Evolutionary conservation across 2,888 invertebrate species (phyloP).

Genomic region (Cistogaster globosa): DNA sequence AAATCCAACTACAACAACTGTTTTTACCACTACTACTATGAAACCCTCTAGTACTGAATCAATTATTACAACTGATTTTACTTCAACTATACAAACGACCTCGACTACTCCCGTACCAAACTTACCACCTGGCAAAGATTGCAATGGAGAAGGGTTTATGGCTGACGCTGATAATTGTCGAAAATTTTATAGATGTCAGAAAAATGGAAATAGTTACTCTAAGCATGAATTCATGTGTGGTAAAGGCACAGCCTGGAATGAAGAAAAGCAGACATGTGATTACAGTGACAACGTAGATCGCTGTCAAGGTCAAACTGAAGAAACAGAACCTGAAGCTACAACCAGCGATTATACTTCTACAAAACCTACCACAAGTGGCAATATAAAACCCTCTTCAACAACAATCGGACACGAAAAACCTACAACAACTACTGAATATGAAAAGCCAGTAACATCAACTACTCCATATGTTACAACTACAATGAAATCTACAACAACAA

Average conservation of each 20-base stretch:
- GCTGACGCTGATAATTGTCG: constrained; percentile 85
- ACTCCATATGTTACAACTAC: constrained; percentile 33
- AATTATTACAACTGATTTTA: constrained; percentile 53
- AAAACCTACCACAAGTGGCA: no score
- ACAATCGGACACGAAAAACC: constrained; percentile 40
- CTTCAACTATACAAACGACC: constrained; percentile 73
- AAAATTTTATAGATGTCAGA: constrained; percentile 86
- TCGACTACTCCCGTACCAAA: constrained; percentile 77
- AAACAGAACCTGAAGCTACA: constrained; percentile 81
- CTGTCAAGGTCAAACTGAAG: constrained; percentile 76
- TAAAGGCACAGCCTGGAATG: constrained; percentile 88
- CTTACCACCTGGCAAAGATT: constrained; percentile 83
- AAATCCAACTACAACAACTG: constrained; percentile 19
- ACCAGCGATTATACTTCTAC: not conserved
- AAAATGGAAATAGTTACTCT: constrained; percentile 82
- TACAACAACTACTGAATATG: constrained; percentile 38
- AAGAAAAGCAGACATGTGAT: constrained; percentile 85
- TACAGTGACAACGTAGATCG: constrained; percentile 82
- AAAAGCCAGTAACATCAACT: constrained; percentile 47
- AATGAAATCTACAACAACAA: constrained; percentile 34
- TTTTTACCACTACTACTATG: not conserved
- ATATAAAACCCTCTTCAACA: no score
- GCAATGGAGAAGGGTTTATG: constrained; percentile 86
- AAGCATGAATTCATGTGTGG: constrained; percentile 85
- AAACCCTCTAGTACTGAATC: constrained; percentile 40